Base-by-base conservation (phyloP, 2,113 vertebrate species). In the Eulemur macaco region DNA sequence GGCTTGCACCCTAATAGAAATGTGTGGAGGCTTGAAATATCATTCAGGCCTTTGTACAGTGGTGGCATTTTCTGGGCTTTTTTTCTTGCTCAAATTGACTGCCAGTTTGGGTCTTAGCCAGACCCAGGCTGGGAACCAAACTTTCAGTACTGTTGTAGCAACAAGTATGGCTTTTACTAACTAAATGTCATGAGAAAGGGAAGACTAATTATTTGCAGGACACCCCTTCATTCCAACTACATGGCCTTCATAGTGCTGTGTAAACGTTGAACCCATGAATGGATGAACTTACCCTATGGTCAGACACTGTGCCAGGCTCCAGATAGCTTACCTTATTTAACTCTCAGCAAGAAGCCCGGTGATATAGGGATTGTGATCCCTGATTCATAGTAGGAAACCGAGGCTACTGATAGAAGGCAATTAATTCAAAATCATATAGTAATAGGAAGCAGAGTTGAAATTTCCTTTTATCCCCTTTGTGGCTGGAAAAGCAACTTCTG, bases 21-120 rank as follows among this genome's bases (percentile, higher is more conserved):
- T 11, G 12, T 45, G 45, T 52, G 58, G 80, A n/a, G 45, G 74
- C 29, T 89, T 5, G 17, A 86, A 94, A 68, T 4, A 29, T 73
- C 82, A 23, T 54, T 85, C 68, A 77, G 77, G 89, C 47, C 73
- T 69, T 56, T 58, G 52, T 34, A 52, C 78, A 69, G 58, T 2
- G 3, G 39, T 89, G 89, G 17, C 76, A 34, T 80, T 87, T 97
- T 96, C 96, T 94, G 58, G 39, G 56, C 86, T 89, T 96, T 95
- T 60, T 42, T 82, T 86, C 85, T 91, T 71, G 31, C 29, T 95
- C 25, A 52, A 6, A 4, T 66, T 86, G 82, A 89, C 12, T 89
- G 82, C 45, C 13, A 39, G 47, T 69, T 86, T 96, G 77, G 86
- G 63, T 95, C 17, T 50, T n/a, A 37, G 52, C 86, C 88, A 91